Evolutionary conservation across 2,113 vertebrate genomes (phyloP).

Genomic region (Pomatorhinus ruficollis): DNA sequence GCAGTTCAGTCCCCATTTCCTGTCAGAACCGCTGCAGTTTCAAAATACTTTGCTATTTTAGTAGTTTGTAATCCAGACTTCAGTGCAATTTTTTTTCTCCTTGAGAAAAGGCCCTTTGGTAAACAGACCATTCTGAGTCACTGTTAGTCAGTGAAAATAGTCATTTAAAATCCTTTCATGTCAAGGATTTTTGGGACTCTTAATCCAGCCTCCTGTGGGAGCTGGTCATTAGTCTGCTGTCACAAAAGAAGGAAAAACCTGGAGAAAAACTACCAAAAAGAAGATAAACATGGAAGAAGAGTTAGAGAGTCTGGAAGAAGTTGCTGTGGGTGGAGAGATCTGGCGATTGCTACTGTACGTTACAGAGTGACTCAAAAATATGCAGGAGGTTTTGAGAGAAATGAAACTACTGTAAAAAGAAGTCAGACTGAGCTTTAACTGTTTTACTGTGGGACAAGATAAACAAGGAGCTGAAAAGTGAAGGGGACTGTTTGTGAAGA

Average conservation of each 20-base stretch:
- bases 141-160: conserved; percentile 29
- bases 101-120: conserved; percentile 30
- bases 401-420: neutral
- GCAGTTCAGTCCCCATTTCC: neutral
- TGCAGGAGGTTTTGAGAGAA: neutral
- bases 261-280: neutral
- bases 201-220: neutral
- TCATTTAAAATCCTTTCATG: conserved; percentile 2
- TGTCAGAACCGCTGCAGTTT: neutral
- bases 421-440: neutral
- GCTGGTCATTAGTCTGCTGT: neutral
- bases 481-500: neutral
- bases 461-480: neutral
- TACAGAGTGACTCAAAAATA: neutral
- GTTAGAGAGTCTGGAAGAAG: neutral
- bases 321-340: neutral
- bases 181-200: conserved; percentile 19
- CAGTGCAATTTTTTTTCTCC: neutral
- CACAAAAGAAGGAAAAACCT: neutral
- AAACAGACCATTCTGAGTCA: conserved; percentile 56
- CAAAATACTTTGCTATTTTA: conserved; percentile 46
- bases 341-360: accelerated
- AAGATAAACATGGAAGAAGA: neutral
- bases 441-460: neutral
- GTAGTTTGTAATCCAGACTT: neutral